Percentiles rank a stretch among this genome's conserved stretches.
These are phyloP conservation scores for Lepilemur septentrionalis DNA, from an alignment of 2,797 vertebrate genomes.

Conservation along the genomic window DNA sequence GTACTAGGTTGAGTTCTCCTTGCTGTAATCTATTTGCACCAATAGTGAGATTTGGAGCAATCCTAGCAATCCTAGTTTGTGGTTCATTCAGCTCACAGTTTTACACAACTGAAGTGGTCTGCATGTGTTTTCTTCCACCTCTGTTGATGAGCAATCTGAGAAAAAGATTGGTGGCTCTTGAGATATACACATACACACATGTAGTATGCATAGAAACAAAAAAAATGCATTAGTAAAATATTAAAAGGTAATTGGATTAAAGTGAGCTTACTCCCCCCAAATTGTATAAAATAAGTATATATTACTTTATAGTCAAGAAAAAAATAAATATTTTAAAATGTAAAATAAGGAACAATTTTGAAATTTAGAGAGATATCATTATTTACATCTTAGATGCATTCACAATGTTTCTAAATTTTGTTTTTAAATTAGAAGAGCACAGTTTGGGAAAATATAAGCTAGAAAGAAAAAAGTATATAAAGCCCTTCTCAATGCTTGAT, in stretches of 20 bases:
- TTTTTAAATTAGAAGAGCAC: slow-evolving; percentile 4
- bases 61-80: neutral
- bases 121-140: neutral
- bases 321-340: neutral
- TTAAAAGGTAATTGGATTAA: neutral
- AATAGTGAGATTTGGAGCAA: neutral
- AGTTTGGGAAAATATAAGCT: neutral
- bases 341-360: neutral
- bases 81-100: neutral
- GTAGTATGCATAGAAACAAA: neutral
- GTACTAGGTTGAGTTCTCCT: neutral
- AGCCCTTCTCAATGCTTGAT: neutral
- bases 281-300: slow-evolving; percentile 20
- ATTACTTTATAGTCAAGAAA: slow-evolving; percentile 42
- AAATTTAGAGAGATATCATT: neutral
- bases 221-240: neutral
- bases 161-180: neutral
- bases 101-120: neutral
- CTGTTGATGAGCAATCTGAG: neutral
- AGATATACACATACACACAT: neutral
- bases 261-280: neutral
- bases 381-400: neutral
- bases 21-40: neutral
- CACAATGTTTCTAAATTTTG: slow-evolving; percentile 16
- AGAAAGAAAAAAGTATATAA: neutral